These are phyloP conservation scores for Myiagra hebetior DNA, from an alignment of 2,113 vertebrate species.

Conservation along the genomic window DNA sequence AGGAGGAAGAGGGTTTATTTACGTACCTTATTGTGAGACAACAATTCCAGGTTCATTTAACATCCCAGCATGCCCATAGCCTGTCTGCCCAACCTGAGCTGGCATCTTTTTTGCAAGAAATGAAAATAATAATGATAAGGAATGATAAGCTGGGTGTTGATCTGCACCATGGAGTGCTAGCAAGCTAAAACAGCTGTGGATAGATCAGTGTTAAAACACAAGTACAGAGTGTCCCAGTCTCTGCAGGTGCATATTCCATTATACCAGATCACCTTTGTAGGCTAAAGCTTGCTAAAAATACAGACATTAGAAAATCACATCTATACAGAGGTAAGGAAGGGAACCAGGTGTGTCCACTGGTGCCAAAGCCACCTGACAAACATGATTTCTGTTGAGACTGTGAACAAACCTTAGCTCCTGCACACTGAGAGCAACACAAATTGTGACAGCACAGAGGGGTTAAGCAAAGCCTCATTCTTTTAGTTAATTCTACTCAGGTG, in stretches of 20 bases:
- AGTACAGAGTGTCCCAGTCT: background rate
- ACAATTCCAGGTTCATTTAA: background rate
- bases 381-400: background rate
- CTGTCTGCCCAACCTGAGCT: background rate
- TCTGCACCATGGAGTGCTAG: background rate
- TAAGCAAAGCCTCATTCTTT: background rate
- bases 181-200: background rate
- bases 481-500: background rate
- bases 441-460: background rate
- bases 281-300: background rate
- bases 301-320: background rate
- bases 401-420: background rate
- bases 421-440: background rate
- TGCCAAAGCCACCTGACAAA: background rate
- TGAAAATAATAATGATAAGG: no score
- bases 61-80: background rate
- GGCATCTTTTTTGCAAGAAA: background rate
- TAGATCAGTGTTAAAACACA: background rate
- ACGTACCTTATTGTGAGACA: background rate
- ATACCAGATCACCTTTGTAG: background rate
- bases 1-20: background rate
- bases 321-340: background rate
- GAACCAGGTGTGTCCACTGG: background rate
- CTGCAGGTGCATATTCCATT: background rate
- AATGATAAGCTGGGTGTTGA: background rate